These are phyloP conservation scores for Thaumatotibia leucotreta DNA, from an alignment of 1,140 invertebrate species.

Conservation along the genomic window DNA sequence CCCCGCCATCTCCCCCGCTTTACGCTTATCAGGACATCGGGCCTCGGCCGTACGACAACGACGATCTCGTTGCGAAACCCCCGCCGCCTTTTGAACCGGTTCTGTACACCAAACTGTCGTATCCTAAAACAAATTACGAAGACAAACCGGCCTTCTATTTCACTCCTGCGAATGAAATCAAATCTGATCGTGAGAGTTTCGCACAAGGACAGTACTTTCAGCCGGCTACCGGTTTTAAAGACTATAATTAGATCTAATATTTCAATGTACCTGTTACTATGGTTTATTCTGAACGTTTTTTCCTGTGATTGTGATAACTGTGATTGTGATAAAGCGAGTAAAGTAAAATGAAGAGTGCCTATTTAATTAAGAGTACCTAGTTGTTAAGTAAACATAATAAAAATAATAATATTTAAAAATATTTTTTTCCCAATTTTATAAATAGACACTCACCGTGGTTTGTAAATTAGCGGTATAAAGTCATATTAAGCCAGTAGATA, in stretches of 20 bases:
- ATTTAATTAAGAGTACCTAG: neutral
- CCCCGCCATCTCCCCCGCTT: neutral
- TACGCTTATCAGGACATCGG: neutral
- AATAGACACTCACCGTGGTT: no score
- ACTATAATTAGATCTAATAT: neutral
- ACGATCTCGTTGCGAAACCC: neutral
- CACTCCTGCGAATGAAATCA: constrained; percentile 21
- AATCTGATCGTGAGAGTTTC: constrained; percentile 4
- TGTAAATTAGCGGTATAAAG: no score
- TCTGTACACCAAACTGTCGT: neutral
- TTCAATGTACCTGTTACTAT: neutral
- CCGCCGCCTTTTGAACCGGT: neutral
- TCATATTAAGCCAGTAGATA: no score
- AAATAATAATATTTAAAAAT: no score
- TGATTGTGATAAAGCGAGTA: no score
- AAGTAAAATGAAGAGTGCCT: neutral
- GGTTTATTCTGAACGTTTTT: neutral
- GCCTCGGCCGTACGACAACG: neutral
- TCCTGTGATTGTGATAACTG: constrained; percentile 6
- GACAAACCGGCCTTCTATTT: constrained; percentile 18
- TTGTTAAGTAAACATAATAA: no score
- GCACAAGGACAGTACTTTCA: constrained; percentile 21
- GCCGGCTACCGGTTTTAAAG: constrained; percentile 1
- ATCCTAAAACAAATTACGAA: constrained; percentile 6
- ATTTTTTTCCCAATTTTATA: no score